phyloP scores from a whole-genome alignment of 2,888 invertebrate species.

The Reticulitermes lucifugus region DNA sequence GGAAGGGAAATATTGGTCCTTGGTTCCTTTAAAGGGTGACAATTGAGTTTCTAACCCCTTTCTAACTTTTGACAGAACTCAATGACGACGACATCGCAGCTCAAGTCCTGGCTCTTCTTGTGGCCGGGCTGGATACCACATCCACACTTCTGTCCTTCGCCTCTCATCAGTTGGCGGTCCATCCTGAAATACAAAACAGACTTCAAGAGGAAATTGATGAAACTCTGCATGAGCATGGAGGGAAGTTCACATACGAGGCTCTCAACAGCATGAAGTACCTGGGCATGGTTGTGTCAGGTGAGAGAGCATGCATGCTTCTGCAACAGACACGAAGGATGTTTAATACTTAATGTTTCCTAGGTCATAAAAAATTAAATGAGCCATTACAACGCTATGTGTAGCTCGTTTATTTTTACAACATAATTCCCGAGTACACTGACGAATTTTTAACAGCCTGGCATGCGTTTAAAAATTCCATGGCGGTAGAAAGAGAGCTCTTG shows the following conservation, averaged over 20 bases:
- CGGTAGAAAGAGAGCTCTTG: too few species aligned
- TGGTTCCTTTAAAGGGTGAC: too few species aligned
- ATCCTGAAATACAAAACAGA: slow-evolving; percentile 70
- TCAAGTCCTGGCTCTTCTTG: slow-evolving; percentile 68
- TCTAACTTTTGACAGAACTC: slow-evolving; percentile 60
- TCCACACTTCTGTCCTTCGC: slow-evolving; percentile 67
- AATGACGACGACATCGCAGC: slow-evolving; percentile 67
- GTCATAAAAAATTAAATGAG: too few species aligned
- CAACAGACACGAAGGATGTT: too few species aligned
- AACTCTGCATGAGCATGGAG: slow-evolving; percentile 62
- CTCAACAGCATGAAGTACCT: slow-evolving; percentile 61
- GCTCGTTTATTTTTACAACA: too few species aligned
- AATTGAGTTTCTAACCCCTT: too few species aligned
- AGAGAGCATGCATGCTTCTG: slow-evolving; percentile 43
- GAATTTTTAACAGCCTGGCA: too few species aligned
- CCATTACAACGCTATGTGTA: too few species aligned
- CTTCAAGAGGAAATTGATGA: slow-evolving; percentile 69
- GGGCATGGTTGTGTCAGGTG: slow-evolving; percentile 64
- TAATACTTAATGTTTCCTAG: too few species aligned
- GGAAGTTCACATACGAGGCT: slow-evolving; percentile 60
- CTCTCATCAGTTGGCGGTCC: slow-evolving; percentile 69
- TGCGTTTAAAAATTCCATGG: too few species aligned
- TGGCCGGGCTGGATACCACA: slow-evolving; percentile 68
- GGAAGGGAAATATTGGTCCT: too few species aligned
- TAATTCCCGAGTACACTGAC: too few species aligned